Evolutionary conservation across 2,797 vertebrate species (phyloP), one percentile per base, ranked within the genome.

Genomic region (Halcyon badia): DNA sequence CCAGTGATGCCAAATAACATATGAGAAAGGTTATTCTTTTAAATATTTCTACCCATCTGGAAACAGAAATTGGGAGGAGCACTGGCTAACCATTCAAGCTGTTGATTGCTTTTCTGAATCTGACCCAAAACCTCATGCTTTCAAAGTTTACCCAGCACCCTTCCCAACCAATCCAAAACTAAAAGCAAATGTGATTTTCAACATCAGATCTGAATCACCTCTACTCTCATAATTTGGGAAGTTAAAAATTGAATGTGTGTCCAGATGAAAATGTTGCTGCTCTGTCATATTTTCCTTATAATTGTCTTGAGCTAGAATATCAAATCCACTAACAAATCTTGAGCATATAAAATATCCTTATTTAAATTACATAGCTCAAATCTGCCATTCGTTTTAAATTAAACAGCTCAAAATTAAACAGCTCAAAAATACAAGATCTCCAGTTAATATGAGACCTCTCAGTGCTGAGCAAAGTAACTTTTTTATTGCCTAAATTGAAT

Each of bases 11-110:
- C 70, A 90, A 84, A 80, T 44, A 95, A 64, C 22, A 65, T 30
- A 66, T 28, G 42, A 96, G 57, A 73, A 91, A 91, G 70, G 62
- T 87, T 89, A 64, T 70, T 87, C 1, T 82, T 88, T 82, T 72
- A 52, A 82, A 68, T 94, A 84, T 95, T 94, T 93, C 54, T 69
- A 24, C 60, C 64, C 75, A 85, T 87, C 60, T 97, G 88, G 87
- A 93, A 94, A 58, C 16, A 87, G 52, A 70, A 93, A 71, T 3
- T 76, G 76, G 79, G 93, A 94, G 52, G 69, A 94, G 18, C 80
- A 44, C 4, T 87, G 90, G 64, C 76, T 78, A 72, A 28, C 48
- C 42, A 61, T 64, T 83, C 57, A 82, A 96, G 39, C 42, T 92
- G 33, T 39, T 82, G 85, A 83, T 79, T 93, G 44, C 56, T 87